These are phyloP conservation scores for Corynorhinus townsendii DNA, from an alignment of 2,113 vertebrate genomes.

Conservation along the genomic window DNA sequence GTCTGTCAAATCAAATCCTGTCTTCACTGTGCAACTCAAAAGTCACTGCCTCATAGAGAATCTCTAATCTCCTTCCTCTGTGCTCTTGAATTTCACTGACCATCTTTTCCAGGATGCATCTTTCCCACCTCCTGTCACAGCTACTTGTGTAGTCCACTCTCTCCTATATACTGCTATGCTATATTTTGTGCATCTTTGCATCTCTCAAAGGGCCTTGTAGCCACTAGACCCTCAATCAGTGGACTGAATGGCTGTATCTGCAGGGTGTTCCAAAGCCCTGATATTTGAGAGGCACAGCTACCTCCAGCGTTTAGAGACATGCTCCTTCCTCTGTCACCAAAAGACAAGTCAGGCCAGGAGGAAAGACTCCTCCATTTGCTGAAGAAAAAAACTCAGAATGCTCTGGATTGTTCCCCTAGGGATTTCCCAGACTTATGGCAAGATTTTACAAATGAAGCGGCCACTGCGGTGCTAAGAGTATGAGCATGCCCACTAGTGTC, in stretches of 20 bases:
- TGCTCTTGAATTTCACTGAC: not conserved
- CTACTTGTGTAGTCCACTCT: not conserved
- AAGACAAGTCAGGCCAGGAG: not conserved
- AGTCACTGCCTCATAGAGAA: not conserved
- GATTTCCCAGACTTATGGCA: not conserved
- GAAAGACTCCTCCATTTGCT: not conserved
- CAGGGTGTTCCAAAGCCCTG: not conserved
- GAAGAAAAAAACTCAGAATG: not conserved
- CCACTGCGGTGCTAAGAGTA: not conserved
- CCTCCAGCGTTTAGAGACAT: not conserved
- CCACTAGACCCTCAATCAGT: not conserved
- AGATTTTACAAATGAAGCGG: not conserved
- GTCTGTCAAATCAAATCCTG: not conserved
- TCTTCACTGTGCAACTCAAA: not conserved
- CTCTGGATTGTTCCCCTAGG: not conserved
- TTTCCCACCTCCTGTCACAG: not conserved
- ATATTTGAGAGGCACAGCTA: not conserved
- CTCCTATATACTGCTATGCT: not conserved
- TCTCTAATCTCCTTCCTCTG: not conserved
- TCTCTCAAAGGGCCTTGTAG: not conserved
- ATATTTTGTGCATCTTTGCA: not conserved
- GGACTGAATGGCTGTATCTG: not conserved
- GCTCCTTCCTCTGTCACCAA: not conserved
- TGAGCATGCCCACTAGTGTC: not conserved
- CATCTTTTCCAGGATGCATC: not conserved